Conservation (phyloP, 2,888 invertebrate species). For the Agriotes lineatus region DNA sequence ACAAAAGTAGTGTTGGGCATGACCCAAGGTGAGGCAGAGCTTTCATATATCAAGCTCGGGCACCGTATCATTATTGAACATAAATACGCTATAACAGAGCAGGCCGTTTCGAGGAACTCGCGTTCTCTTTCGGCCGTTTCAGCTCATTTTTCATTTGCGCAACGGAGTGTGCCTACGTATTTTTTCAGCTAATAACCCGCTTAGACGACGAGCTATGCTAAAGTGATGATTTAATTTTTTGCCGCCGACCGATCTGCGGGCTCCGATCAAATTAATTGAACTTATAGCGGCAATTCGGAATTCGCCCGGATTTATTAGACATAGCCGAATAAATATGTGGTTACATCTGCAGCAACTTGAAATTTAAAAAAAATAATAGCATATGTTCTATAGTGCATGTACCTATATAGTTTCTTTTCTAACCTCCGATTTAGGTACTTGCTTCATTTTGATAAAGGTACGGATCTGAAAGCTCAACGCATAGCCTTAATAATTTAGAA, state of each 20-base stretch:
- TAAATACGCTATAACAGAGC: conserved; percentile 61
- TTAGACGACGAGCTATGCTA: conserved; percentile 17
- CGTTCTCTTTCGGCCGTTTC: conserved; percentile 42
- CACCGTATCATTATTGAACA: conserved; percentile 64
- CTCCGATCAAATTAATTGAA: background rate
- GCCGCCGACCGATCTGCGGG: background rate
- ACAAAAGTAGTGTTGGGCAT: conserved; percentile 59
- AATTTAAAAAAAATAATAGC: no score
- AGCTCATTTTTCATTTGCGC: conserved; percentile 33
- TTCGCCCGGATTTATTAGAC: background rate
- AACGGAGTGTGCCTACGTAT: conserved; percentile 21
- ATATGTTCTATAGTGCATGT: no score
- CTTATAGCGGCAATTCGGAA: background rate
- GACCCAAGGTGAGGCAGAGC: conserved; percentile 57
- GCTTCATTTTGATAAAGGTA: no score
- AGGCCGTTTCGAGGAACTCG: conserved; percentile 51
- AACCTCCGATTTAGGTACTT: no score
- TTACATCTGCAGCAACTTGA: no score
- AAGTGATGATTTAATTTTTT: conserved; percentile 23
- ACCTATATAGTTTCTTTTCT: no score
- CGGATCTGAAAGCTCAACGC: no score
- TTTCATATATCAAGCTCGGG: conserved; percentile 64
- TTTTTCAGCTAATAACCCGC: conserved; percentile 18
- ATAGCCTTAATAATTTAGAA: no score
- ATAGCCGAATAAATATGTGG: no score